Percentiles rank a stretch among this genome's conserved stretches.
phyloP scores from a whole-genome alignment of 2,888 invertebrate genomes.

The Drosophila villosipedis region DNA sequence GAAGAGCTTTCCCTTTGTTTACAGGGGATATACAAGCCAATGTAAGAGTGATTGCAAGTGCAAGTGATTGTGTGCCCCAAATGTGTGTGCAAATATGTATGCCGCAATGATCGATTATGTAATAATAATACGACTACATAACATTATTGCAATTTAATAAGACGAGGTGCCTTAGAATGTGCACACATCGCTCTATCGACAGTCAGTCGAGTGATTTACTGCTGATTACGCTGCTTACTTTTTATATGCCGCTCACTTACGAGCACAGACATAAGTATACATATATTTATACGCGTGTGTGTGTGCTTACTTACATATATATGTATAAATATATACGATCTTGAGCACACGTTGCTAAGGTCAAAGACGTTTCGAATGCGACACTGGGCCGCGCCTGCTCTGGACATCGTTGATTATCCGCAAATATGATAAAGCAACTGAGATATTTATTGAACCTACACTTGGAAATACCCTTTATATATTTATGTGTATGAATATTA shows the following conservation, averaged over 20 bases:
- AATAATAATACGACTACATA: constrained; percentile 56
- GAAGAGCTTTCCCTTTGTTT: constrained; percentile 40
- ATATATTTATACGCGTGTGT: constrained; percentile 10
- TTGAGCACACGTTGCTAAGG: constrained; percentile 67
- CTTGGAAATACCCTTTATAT: not conserved
- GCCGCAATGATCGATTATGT: constrained; percentile 70
- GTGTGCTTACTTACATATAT: constrained; percentile 11
- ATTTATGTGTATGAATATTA: not conserved
- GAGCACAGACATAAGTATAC: constrained; percentile 3
- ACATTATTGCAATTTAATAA: constrained; percentile 57
- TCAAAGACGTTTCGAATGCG: constrained; percentile 56
- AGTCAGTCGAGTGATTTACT: constrained; percentile 52
- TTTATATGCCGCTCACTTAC: constrained; percentile 46
- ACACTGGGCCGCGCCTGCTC: constrained; percentile 31
- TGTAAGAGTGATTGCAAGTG: constrained; percentile 18
- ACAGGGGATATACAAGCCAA: constrained; percentile 2
- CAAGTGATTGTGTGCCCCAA: constrained; percentile 19
- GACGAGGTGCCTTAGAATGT: constrained; percentile 52
- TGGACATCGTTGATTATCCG: constrained; percentile 50
- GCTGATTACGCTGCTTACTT: constrained; percentile 49
- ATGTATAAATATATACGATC: constrained; percentile 43
- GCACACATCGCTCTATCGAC: constrained; percentile 21
- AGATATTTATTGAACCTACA: not conserved
- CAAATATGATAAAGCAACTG: constrained; percentile 36
- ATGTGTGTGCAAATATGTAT: not conserved